Conservation (phyloP, 1,140 invertebrate genomes). For the Rhyacophila brunnea region DNA sequence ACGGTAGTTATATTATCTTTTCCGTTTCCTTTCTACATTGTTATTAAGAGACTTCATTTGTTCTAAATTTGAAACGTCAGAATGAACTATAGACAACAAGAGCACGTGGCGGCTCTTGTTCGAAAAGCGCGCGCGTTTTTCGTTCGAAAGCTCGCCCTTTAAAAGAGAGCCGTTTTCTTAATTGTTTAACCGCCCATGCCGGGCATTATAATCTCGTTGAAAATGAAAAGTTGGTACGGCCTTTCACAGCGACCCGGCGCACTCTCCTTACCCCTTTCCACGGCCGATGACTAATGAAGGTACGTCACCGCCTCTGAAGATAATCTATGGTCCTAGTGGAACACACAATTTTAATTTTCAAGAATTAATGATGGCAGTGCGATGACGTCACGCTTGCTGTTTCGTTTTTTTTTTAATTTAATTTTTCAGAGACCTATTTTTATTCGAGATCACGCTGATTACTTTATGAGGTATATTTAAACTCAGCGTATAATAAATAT, state of each 20-base stretch:
- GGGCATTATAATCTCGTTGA: conserved; percentile 23
- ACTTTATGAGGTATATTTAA: too few relatives aligned
- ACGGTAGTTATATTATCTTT: too few relatives aligned
- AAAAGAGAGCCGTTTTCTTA: conserved; percentile 14
- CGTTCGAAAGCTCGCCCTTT: neutral
- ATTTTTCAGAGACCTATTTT: neutral
- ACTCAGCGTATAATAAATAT: too few relatives aligned
- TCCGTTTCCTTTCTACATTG: too few relatives aligned
- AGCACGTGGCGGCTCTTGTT: neutral
- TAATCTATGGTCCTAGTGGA: conserved; percentile 23
- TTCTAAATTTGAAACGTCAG: too few relatives aligned
- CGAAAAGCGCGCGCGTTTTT: neutral
- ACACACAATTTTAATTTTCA: conserved; percentile 34
- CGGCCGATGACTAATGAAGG: conserved; percentile 18
- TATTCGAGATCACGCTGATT: neutral
- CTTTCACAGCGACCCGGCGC: neutral
- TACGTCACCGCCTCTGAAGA: conserved; percentile 22
- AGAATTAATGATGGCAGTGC: conserved; percentile 31
- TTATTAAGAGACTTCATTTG: too few relatives aligned
- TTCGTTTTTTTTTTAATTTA: neutral
- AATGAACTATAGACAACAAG: too few relatives aligned
- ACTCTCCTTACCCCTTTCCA: neutral
- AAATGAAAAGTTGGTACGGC: conserved; percentile 13
- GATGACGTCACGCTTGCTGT: conserved; percentile 13
- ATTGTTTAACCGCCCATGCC: conserved; percentile 14